These are phyloP conservation scores for Acrobasis suavella DNA, from an alignment of 2,888 invertebrate genomes.

Conservation along the genomic window DNA sequence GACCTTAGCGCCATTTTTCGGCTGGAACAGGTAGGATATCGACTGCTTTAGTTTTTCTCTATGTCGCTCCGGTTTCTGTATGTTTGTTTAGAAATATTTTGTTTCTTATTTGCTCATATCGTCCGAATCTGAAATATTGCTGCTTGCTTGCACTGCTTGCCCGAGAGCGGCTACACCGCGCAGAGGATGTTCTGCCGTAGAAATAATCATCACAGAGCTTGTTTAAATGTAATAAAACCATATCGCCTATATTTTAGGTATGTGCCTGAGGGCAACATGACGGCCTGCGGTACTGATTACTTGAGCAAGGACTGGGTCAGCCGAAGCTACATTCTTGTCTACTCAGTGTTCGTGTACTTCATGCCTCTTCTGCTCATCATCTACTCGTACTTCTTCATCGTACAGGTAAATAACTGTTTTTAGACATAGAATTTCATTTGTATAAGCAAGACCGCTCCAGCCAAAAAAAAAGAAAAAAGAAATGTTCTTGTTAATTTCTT, in stretches of 20 bases:
- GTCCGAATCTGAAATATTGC: too few relatives aligned
- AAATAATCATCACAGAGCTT: too few relatives aligned
- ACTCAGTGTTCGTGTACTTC: constrained; percentile 90
- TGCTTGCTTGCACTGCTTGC: too few relatives aligned
- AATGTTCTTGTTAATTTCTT: too few relatives aligned
- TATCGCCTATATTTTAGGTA: constrained; percentile 80
- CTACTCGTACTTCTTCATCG: constrained; percentile 94
- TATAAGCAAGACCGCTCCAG: too few relatives aligned
- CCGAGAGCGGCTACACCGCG: too few relatives aligned
- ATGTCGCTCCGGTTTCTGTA: too few relatives aligned
- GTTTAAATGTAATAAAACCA: neutral
- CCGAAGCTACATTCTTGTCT: constrained; percentile 90
- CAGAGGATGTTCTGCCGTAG: too few relatives aligned
- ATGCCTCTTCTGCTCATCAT: constrained; percentile 89
- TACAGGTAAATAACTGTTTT: constrained; percentile 84
- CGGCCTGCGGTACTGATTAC: constrained; percentile 95
- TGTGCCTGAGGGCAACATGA: constrained; percentile 97
- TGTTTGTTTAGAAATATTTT: too few relatives aligned
- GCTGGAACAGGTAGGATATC: constrained; percentile 88
- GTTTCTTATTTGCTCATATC: too few relatives aligned
- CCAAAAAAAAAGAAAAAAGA: too few relatives aligned
- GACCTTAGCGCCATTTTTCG: constrained; percentile 93
- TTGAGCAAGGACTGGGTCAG: constrained; percentile 88
- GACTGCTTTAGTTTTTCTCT: neutral
- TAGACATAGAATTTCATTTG: too few relatives aligned